Evolutionary conservation across 92 coral and sea anemone genomes (phyloP).

Genomic region (Actinernus sp.): DNA sequence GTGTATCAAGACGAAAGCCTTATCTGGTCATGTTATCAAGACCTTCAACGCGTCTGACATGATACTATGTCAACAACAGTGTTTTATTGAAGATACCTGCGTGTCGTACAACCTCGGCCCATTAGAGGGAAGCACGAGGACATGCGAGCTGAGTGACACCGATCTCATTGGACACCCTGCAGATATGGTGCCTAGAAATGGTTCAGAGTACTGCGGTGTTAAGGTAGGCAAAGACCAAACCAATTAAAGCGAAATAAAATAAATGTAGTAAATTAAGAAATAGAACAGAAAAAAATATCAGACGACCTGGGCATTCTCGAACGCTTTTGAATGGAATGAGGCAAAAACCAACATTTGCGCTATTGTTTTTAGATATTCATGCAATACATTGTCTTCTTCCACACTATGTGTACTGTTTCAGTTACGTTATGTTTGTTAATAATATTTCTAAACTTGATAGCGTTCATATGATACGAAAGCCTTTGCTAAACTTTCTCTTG

Average conservation of each 20-base stretch:
- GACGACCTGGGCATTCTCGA: too few relatives aligned
- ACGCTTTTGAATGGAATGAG: too few relatives aligned
- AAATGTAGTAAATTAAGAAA: too few relatives aligned
- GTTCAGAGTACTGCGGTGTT: slow-evolving; percentile 9
- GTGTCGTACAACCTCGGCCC: slow-evolving; percentile 28
- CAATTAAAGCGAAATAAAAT: too few relatives aligned
- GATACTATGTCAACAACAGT: slow-evolving; percentile 8
- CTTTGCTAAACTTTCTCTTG: too few relatives aligned
- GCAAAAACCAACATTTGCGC: too few relatives aligned
- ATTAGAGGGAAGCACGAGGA: not conserved
- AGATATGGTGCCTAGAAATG: slow-evolving; percentile 1
- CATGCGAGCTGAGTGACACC: slow-evolving; percentile 8
- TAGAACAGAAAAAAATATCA: too few relatives aligned
- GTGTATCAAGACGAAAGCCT: not conserved
- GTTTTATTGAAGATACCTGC: slow-evolving; percentile 5
- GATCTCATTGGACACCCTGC: slow-evolving; percentile 2
- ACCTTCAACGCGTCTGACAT: slow-evolving; percentile 1
- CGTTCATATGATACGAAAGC: too few relatives aligned
- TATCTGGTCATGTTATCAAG: not conserved
- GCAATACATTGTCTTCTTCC: not conserved
- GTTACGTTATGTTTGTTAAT: too few relatives aligned
- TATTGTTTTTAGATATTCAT: too few relatives aligned
- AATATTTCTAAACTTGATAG: too few relatives aligned
- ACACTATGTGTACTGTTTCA: slow-evolving; percentile 12
- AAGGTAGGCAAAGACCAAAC: too few relatives aligned